Base-by-base conservation (phyloP, 2,797 vertebrate genomes). In the Cyclura pinguis region DNA sequence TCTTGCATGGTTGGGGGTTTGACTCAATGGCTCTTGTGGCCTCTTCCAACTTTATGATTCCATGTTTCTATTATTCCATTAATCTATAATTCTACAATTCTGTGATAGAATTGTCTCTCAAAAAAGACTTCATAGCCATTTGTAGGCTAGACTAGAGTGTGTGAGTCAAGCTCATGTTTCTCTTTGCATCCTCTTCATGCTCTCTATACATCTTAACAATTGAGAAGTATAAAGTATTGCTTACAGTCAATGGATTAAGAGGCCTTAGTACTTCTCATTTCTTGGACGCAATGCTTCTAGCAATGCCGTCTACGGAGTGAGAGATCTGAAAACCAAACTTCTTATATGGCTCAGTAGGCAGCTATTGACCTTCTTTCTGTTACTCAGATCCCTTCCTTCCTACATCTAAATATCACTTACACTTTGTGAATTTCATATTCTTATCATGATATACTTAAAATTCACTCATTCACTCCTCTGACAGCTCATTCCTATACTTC, bases 151-250 rank as follows among this genome's bases (percentile, higher is more conserved):
- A 32, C 55, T 55, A 38, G 22, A 76, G 42, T 42, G 5, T 10
- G n/a, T 86, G 24, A 59, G 35, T 86, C 35, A 29, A 86, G 52
- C 85, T 77, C 14, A 77, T 52, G n/a, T 86, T 76, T 86, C 52
- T 35, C 55, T 86, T 9, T 77, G 42, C 29, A 87, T 10, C 50
- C n/a, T 87, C 27, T 77, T 64, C 74, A 62, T 50, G 38, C 29
- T 47, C 1, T 86, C 27, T 42, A 42, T 62, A 24, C 73, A 62
- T 86, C 22, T 77, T 29, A 47, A 62, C 73, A 77, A 38, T 27
- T 74, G 47, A 78, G 14, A 69, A 32, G 32, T 85, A n/a, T 47
- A 55, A 73, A 64, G 18, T 64, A 47, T 64, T 77, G 38, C 57
- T 78, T 87, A 78, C 4, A n/a, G 32, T 57, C 52, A 82, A 59